phyloP scores from a whole-genome alignment of 2,888 invertebrate genomes.

The Synergus laeviventris region DNA sequence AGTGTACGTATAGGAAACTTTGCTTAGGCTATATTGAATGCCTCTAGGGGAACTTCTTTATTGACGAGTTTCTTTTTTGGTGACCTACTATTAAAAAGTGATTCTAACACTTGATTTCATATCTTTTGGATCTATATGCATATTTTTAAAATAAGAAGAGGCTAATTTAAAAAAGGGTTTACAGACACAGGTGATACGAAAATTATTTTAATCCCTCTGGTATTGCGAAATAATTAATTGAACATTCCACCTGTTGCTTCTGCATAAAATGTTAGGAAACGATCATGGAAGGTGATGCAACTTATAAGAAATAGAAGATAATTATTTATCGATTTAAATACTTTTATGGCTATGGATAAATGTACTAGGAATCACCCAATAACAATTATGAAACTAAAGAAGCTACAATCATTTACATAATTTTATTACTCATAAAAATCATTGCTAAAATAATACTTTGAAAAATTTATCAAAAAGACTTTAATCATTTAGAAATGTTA shows the following conservation, averaged over 20 bases:
- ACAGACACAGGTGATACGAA: no score
- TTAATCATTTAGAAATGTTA: neutral
- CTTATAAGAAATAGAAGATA: neutral
- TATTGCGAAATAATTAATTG: constrained; percentile 2
- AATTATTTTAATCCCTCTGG: neutral
- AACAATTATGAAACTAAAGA: neutral
- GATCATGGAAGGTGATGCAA: neutral
- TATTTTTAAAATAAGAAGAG: no score
- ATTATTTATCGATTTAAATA: constrained; percentile 12
- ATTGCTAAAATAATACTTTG: neutral
- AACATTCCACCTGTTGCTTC: neutral
- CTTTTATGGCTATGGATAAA: neutral
- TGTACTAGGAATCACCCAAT: neutral
- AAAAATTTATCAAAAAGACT: neutral
- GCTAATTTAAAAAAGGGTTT: neutral
- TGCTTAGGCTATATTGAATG: neutral
- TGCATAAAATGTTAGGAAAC: neutral
- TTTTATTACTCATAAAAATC: neutral
- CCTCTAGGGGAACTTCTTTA: neutral
- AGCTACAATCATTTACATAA: neutral
- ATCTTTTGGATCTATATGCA: no score
- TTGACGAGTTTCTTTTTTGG: neutral
- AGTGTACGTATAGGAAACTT: neutral
- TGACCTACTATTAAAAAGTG: neutral
- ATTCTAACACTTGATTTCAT: neutral